Percentiles rank a stretch among this genome's conserved stretches.
phyloP scores from a whole-genome alignment of 2,797 vertebrate species.

The Knipowitschia caucasica region DNA sequence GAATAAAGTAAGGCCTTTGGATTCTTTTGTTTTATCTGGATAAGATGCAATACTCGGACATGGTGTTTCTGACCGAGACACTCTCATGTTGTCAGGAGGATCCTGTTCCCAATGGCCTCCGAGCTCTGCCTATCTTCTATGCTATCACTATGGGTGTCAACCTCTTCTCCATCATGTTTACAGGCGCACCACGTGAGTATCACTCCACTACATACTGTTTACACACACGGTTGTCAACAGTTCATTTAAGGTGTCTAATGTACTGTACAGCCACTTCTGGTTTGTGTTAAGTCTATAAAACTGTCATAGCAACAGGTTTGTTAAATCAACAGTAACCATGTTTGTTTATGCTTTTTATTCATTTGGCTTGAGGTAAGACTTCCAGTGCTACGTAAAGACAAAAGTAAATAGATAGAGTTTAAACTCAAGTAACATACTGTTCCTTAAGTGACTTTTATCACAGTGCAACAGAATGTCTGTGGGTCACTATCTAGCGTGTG shows the following conservation, averaged over 20 bases:
- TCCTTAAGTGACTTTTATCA: slow-evolving; percentile 45
- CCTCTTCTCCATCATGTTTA: slow-evolving; percentile 94
- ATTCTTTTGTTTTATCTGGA: not conserved
- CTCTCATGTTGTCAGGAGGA: slow-evolving; percentile 73
- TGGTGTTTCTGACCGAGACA: not conserved
- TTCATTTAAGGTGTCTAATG: not conserved
- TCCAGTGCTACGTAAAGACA: not conserved
- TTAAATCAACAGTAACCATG: not conserved
- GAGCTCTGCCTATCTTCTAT: slow-evolving; percentile 90
- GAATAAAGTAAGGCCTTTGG: slow-evolving; percentile 78
- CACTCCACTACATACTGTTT: not conserved
- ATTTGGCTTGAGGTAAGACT: not conserved
- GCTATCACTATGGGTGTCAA: slow-evolving; percentile 90
- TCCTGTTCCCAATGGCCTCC: slow-evolving; percentile 89
- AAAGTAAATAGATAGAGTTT: no score
- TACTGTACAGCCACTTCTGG: not conserved
- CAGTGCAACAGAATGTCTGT: slow-evolving; percentile 24
- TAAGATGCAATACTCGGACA: not conserved
- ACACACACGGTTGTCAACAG: not conserved
- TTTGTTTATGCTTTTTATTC: not conserved
- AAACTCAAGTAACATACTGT: no score
- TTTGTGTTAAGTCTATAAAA: not conserved
- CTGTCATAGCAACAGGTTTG: not conserved
- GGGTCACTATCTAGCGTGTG: slow-evolving; percentile 49
- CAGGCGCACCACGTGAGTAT: slow-evolving; percentile 89